phyloP scores from a whole-genome alignment of 2,113 vertebrate genomes.

The Chrysemys picta region DNA sequence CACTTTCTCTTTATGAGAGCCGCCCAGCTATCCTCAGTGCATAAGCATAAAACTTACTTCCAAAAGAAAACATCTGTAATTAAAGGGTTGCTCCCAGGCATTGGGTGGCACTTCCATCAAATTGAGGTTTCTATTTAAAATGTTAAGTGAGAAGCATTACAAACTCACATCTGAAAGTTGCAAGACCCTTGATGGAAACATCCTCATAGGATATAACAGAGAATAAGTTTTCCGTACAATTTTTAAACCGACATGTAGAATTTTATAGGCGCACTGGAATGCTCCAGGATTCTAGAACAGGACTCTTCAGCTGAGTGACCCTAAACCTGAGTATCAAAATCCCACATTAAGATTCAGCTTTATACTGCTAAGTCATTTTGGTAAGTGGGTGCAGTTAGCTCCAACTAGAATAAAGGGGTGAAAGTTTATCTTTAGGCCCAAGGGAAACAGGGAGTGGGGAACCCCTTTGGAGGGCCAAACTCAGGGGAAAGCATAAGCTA shows the following conservation, averaged over 20 bases:
- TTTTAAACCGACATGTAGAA: background rate
- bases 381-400: background rate
- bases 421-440: background rate
- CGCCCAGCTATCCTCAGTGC: background rate
- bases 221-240: background rate
- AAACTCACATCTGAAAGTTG: background rate
- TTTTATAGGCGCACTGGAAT: background rate
- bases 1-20: background rate
- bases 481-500: background rate
- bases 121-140: background rate
- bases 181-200: background rate
- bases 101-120: background rate
- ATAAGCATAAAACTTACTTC: background rate
- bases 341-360: fast-evolving
- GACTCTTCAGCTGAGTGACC: constrained; percentile 2
- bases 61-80: background rate
- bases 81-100: background rate
- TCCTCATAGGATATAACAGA: background rate
- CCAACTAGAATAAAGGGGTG: fast-evolving
- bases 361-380: background rate
- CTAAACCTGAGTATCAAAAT: background rate
- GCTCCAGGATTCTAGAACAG: background rate
- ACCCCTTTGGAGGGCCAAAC: background rate
- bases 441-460: background rate
- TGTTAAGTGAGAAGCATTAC: background rate